Base-by-base conservation (phyloP, 2,113 vertebrate genomes). In the Clarias gariepinus region DNA sequence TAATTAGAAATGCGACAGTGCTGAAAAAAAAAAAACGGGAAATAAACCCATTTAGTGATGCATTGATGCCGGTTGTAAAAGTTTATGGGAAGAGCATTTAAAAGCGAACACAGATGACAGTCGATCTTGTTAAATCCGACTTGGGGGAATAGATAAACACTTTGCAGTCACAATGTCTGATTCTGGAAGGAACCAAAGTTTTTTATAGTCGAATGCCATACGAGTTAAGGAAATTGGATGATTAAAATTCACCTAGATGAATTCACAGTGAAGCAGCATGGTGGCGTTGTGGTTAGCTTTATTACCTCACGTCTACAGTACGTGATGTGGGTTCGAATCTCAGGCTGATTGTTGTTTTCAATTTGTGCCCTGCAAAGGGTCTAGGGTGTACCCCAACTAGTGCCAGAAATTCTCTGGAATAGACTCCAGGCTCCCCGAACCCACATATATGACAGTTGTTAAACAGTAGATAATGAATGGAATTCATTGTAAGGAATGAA, bases 1-100 rank as follows among this genome's bases (percentile, higher is more conserved):
- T 89, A 87, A 92, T 89, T 91, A 85, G 77, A 21, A 63, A 85
- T 57, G 36, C 64, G 63, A 52, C 30, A 53, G 30, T 18, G 33
- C 60, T 55, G 7, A 47, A 47, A 47, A 47, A 7, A 47, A 47
- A 82, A 73, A 74, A 15, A 36, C 33, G 28, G 16, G 8, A 18
- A 53, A 63, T 81, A 30, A 57, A 57, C n/a, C 63, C 2, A 10
- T 57, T 68, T 30, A 69, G 81, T 36, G 52, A 71, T 83, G 25
- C 66, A 36, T 71, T 58, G 52, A 68, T 69, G 63, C n/a, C 0
- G 4, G 78, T 41, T 81, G 78, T 81, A 81, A 81, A 61, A 41
- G 36, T 81, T 81, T 81, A 81, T 18, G 33, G 47, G n/a, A 18
- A 55, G 41, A 7, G 13, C 81, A 53, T 83, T 82, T 55, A 52